phyloP scores from a whole-genome alignment of 2,113 vertebrate species.

The Trochalopteron elliotii region DNA sequence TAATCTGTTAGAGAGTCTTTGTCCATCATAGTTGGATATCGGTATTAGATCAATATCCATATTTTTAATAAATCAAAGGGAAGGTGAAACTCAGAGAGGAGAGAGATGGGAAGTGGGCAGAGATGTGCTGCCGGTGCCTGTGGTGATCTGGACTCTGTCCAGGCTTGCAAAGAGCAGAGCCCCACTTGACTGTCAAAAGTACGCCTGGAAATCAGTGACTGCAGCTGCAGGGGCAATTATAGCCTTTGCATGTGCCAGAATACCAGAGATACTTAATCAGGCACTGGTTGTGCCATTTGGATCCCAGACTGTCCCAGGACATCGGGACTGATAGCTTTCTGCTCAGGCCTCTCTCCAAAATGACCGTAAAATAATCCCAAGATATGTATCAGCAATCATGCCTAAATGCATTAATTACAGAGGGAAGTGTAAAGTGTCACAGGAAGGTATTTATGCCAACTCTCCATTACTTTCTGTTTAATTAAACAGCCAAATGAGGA shows the following conservation, averaged over 20 bases:
- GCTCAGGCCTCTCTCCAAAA: not conserved
- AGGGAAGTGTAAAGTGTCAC: not conserved
- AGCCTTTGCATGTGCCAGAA: not conserved
- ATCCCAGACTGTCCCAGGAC: not conserved
- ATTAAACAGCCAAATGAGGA: constrained; percentile 1
- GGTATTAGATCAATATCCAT: too few species aligned
- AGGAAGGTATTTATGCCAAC: constrained; percentile 2
- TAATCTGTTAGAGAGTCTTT: too few species aligned
- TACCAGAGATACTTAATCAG: not conserved
- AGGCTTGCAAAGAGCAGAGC: not conserved
- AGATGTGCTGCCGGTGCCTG: not conserved
- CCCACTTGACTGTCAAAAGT: not conserved
- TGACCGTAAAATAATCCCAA: not conserved
- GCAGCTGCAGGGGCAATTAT: not conserved
- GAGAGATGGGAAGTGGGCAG: not conserved
- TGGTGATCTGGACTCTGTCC: not conserved
- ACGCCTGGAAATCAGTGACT: not conserved
- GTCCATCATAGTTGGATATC: too few species aligned
- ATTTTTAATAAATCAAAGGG: too few species aligned
- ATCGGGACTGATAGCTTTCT: not conserved
- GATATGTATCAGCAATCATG: not conserved
- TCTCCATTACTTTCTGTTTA: not conserved
- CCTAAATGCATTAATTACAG: not conserved
- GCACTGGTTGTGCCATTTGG: not conserved
- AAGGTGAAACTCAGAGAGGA: not conserved